These are phyloP conservation scores for Neopelma chrysocephalum DNA, from an alignment of 2,797 vertebrate species.

Conservation along the genomic window DNA sequence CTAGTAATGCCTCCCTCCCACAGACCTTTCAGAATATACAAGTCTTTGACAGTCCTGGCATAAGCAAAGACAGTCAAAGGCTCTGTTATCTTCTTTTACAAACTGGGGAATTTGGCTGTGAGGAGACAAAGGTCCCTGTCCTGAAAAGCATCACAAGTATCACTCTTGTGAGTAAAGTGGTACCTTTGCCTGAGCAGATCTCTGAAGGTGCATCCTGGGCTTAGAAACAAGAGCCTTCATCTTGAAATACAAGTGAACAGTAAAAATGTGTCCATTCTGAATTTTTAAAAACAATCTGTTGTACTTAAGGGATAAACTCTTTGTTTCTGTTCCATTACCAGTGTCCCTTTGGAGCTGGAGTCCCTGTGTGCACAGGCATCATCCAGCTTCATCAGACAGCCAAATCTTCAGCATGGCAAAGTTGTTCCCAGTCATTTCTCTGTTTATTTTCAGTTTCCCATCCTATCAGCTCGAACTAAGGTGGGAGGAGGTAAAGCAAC, in stretches of 20 bases:
- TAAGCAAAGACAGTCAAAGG: constrained; percentile 7
- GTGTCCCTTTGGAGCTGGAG: neutral
- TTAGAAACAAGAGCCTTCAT: neutral
- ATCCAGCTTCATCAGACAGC: neutral
- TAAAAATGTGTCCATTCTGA: neutral
- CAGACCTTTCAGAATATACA: neutral
- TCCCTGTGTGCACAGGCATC: neutral
- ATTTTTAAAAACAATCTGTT: neutral
- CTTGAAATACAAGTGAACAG: neutral
- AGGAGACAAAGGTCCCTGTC: neutral
- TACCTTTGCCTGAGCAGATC: neutral
- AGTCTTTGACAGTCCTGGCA: neutral
- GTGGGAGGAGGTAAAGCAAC: constrained; percentile 64
- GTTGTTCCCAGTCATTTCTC: neutral
- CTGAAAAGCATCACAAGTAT: neutral
- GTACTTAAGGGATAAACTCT: neutral
- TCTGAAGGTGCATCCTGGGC: neutral
- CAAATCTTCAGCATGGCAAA: neutral
- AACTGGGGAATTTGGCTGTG: neutral
- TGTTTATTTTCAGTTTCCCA: neutral
- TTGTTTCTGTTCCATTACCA: neutral
- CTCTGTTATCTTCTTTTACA: constrained; percentile 8
- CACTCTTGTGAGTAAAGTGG: neutral
- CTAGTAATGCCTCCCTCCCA: neutral
- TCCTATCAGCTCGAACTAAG: constrained; percentile 1